Evolutionary conservation across 2,888 invertebrate species (phyloP), one percentile per base, ranked within the genome.

Genomic region (Celastrina argiolus): DNA sequence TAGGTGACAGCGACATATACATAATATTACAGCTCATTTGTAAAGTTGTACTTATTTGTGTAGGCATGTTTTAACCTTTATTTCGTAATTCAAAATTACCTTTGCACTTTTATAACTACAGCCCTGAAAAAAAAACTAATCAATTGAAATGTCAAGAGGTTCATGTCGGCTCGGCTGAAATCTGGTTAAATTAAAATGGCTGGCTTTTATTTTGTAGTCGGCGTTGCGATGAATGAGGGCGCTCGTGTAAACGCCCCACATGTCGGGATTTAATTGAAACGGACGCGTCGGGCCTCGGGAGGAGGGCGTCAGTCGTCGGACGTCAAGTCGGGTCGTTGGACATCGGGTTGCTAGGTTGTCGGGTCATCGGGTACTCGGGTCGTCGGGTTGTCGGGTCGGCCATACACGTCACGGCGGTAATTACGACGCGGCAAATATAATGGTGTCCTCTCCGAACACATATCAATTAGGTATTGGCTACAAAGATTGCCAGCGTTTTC

Each of bases 181-280:
- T 70, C 67, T 66, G 67, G 66, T 69, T 69, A 71, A 71, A 70
- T 71, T 69, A 66, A 72, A 71, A 71, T 64, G 58, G 72, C 71
- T 73, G 71, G 74, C 72, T 74, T 75, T 75, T 70, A 74, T 76
- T 74, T 67, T 51, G 69, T 70, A 69, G 71, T 70, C 71, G 72
- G 72, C 76, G 74, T 76, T 79, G 78, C 76, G 76, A 77, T 81
- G 78, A 78, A 79, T 77, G 75, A 82, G 81, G 78, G 80, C 80
- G 77, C 82, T 80, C 78, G 71, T 78, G 74, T 75, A 74, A 75
- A 76, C 74, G 74, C 74, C 74, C 74, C 78, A 76, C 79, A 77
- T 81, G 81, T 81, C 78, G 73, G 77, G 82, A 79, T 84, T 87
- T 86, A 88, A 88, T 88, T 87, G 85, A 85, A 87, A 82, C 79